These are phyloP conservation scores for Drosophila miranda DNA, from an alignment of 1,140 invertebrate genomes.

Conservation along the genomic window DNA sequence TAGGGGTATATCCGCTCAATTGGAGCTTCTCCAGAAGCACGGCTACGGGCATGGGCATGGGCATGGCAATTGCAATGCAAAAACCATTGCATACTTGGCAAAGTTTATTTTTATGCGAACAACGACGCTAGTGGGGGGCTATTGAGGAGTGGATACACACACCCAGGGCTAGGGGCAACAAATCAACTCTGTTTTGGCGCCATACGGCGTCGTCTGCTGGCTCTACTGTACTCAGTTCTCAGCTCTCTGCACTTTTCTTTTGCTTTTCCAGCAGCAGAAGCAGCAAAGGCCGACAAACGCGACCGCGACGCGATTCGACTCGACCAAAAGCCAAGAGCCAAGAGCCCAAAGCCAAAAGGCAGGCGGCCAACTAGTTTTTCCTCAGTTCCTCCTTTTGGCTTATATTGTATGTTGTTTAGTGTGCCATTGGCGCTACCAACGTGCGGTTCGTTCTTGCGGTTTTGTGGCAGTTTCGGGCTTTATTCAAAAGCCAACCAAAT, in stretches of 20 bases:
- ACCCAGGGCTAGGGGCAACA: constrained; percentile 40
- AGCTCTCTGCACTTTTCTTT: constrained; percentile 46
- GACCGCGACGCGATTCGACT: constrained; percentile 63
- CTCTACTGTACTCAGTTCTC: constrained; percentile 3
- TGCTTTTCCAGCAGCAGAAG: constrained; percentile 51
- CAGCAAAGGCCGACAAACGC: constrained; percentile 62
- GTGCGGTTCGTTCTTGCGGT: constrained; percentile 62
- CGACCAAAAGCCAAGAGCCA: constrained; percentile 53
- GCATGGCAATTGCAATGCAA: constrained; percentile 60
- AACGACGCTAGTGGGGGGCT: constrained; percentile 53
- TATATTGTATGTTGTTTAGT: constrained; percentile 74
- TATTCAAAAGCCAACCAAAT: constrained; percentile 8
- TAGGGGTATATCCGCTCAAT: constrained; percentile 57
- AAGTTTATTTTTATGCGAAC: constrained; percentile 78
- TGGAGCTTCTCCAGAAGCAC: constrained; percentile 33
- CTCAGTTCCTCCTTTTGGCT: constrained; percentile 52
- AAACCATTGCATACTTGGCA: constrained; percentile 75
- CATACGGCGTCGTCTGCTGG: constrained; percentile 26
- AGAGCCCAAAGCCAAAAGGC: constrained; percentile 9
- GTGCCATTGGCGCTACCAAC: constrained; percentile 69
- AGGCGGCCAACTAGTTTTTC: constrained; percentile 58
- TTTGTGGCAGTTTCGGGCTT: constrained; percentile 29
- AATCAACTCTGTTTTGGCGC: constrained; percentile 78
- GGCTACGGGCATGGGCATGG: too few species aligned
- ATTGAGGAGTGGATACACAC: constrained; percentile 66